Conservation (phyloP, 1,140 invertebrate species). For the Marisa cornuarietis region DNA sequence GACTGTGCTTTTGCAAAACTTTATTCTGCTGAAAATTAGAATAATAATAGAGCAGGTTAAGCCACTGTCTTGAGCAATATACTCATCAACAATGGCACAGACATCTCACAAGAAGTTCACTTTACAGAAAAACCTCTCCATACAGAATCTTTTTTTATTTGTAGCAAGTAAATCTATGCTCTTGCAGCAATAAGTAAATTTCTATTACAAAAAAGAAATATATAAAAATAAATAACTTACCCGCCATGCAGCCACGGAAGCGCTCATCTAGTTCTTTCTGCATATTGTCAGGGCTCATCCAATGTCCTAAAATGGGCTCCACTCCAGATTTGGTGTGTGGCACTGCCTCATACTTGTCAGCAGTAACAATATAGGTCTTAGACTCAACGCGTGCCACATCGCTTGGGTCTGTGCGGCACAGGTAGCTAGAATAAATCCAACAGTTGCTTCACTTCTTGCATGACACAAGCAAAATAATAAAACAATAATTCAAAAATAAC, state of each 20-base stretch:
- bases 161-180: too few relatives aligned
- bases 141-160: too few relatives aligned
- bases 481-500: not conserved
- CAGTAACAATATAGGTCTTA: conserved; percentile 92
- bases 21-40: too few relatives aligned
- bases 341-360: conserved; percentile 81
- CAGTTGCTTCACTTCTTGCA: not conserved
- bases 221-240: conserved; percentile 62
- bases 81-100: too few relatives aligned
- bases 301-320: conserved; percentile 81
- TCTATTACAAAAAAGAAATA: too few relatives aligned
- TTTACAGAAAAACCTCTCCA: too few relatives aligned
- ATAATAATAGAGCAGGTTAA: too few relatives aligned
- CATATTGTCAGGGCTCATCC: conserved; percentile 88
- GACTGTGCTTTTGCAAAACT: too few relatives aligned
- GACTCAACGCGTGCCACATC: conserved; percentile 98
- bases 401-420: conserved; percentile 93
- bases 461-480: not conserved
- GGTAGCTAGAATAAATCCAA: conserved; percentile 73
- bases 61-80: too few relatives aligned
- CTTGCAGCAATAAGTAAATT: too few relatives aligned
- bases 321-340: conserved; percentile 71
- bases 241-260: conserved; percentile 95
- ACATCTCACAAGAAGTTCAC: too few relatives aligned
- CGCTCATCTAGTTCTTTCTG: conserved; percentile 82